phyloP scores from a whole-genome alignment of 92 coral and sea anemone species.

The Chrysogorgia sp. region DNA sequence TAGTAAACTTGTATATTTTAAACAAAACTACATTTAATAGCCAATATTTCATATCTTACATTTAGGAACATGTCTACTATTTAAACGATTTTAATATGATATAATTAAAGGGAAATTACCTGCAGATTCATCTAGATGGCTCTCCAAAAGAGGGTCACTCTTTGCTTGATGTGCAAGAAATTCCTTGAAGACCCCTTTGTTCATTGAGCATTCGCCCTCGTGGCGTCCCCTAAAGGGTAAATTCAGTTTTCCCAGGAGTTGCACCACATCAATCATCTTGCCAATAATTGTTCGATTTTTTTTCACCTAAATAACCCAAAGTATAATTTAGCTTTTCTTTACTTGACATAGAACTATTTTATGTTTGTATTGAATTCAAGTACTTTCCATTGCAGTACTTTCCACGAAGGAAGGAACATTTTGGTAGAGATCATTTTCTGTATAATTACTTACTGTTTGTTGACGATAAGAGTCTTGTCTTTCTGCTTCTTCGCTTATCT shows the following conservation, averaged over 20 bases:
- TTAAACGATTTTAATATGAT: no score
- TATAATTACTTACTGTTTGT: neutral
- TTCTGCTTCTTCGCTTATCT: slow-evolving; percentile 14
- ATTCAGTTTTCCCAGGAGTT: slow-evolving; percentile 12
- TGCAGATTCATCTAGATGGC: neutral
- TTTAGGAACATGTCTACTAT: no score
- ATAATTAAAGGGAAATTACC: no score
- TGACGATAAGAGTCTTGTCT: slow-evolving; percentile 15
- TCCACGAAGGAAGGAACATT: no score
- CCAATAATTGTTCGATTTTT: slow-evolving; percentile 25
- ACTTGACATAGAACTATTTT: no score
- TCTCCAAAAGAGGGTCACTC: neutral
- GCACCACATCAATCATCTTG: slow-evolving; percentile 21
- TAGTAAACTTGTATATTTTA: no score
- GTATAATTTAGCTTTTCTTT: no score
- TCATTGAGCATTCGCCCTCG: slow-evolving; percentile 19
- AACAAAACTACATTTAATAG: neutral
- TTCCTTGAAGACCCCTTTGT: slow-evolving; percentile 27
- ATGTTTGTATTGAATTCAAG: no score
- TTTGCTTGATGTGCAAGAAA: slow-evolving; percentile 12
- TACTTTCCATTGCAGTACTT: no score
- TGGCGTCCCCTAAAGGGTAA: slow-evolving; percentile 29
- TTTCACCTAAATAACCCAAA: slow-evolving; percentile 26
- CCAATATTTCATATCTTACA: no score
- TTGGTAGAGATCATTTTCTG: no score